Evolutionary conservation across 2,113 vertebrate genomes (phyloP).

Genomic region (Plectropomus leopardus): DNA sequence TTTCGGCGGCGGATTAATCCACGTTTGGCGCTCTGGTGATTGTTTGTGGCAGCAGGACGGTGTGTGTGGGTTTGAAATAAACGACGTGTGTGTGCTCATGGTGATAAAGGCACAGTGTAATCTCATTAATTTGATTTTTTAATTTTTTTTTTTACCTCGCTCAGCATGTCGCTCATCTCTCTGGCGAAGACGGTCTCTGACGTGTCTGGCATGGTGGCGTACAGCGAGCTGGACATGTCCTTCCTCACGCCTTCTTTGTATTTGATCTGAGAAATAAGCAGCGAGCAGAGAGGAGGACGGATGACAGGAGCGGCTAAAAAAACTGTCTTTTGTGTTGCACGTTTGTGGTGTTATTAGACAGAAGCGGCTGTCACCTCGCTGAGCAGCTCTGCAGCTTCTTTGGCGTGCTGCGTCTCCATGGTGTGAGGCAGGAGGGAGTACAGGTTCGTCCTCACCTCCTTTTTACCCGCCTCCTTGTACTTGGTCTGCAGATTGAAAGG

Average conservation of each 20-base stretch:
- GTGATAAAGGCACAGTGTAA: no score
- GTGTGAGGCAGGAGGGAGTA: constrained; percentile 73
- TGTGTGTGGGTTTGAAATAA: no score
- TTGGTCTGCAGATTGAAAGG: constrained; percentile 80
- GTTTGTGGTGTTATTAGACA: background rate
- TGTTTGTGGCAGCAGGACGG: no score
- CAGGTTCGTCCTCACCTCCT: constrained; percentile 45
- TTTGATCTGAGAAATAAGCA: constrained; percentile 81
- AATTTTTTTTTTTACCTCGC: constrained; percentile 54
- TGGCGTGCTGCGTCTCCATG: constrained; percentile 73
- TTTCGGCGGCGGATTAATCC: no score
- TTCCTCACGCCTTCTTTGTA: constrained; percentile 88
- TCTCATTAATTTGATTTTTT: no score
- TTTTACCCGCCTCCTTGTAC: constrained; percentile 86
- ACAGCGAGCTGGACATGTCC: constrained; percentile 84
- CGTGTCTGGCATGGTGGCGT: constrained; percentile 88
- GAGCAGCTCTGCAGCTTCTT: constrained; percentile 67
- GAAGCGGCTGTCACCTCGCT: no score
- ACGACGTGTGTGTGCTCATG: no score
- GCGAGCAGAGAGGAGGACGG: background rate
- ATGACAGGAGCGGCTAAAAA: background rate
- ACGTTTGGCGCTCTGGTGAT: no score
- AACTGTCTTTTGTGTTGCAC: background rate
- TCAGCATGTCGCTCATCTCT: constrained; percentile 76
- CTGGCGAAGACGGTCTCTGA: constrained; percentile 89